These are phyloP conservation scores for Mesoclemmys tuberculata DNA, from an alignment of 2,113 vertebrate genomes.

Conservation along the genomic window DNA sequence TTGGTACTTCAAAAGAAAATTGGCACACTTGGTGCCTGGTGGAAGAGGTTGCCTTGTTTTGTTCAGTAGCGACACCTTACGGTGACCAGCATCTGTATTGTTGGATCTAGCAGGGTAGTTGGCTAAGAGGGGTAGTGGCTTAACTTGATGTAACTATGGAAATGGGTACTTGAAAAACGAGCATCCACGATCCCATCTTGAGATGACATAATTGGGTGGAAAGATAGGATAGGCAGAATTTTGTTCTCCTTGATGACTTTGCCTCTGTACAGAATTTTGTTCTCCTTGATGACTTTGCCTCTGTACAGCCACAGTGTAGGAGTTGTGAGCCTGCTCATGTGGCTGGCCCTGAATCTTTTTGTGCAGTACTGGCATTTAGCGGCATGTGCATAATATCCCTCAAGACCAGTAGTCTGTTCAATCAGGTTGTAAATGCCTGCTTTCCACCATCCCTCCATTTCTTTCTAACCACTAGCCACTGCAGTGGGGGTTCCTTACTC, in stretches of 20 bases:
- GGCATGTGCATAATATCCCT: background rate
- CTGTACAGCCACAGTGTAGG: background rate
- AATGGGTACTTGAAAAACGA: background rate
- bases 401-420: background rate
- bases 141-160: background rate
- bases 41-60: background rate
- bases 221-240: background rate
- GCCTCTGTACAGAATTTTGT: too few relatives aligned
- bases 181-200: background rate
- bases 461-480: background rate
- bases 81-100: background rate
- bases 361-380: background rate
- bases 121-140: background rate
- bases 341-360: background rate
- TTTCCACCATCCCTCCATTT: background rate
- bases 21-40: background rate
- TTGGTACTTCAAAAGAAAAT: background rate
- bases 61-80: background rate
- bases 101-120: background rate
- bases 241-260: too few relatives aligned
- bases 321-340: background rate
- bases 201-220: background rate
- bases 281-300: background rate
- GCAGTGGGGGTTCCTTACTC: background rate
- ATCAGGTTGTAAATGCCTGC: background rate